These are phyloP conservation scores for Meteorus sp. DNA, from an alignment of 1,140 invertebrate genomes.

Conservation along the genomic window DNA sequence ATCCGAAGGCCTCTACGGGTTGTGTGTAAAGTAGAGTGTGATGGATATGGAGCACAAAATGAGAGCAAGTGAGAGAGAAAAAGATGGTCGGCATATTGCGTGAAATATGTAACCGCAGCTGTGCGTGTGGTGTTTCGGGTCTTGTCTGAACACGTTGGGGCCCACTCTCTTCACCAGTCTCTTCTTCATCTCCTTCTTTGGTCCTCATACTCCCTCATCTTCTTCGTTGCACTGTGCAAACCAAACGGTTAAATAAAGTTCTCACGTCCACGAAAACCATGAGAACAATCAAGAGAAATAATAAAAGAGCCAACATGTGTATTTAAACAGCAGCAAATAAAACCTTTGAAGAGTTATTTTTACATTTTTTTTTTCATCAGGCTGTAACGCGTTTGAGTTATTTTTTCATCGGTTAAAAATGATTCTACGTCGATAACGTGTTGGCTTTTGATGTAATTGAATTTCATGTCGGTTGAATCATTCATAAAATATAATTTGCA, in stretches of 20 bases:
- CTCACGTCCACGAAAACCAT: conserved; percentile 38
- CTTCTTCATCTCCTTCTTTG: conserved; percentile 1
- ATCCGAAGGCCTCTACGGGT: neutral
- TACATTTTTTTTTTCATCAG: too few relatives aligned
- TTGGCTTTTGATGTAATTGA: neutral
- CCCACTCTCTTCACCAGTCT: conserved; percentile 16
- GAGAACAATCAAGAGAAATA: too few relatives aligned
- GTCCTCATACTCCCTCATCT: too few relatives aligned
- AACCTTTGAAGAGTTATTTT: neutral
- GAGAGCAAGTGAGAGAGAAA: conserved; percentile 20
- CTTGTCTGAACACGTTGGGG: too few relatives aligned
- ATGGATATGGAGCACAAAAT: conserved; percentile 22
- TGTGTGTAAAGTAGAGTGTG: conserved; percentile 3
- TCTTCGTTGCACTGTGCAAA: conserved; percentile 4
- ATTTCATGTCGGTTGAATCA: conserved; percentile 9
- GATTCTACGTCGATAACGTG: neutral
- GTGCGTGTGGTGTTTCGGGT: conserved; percentile 49
- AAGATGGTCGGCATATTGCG: conserved; percentile 40
- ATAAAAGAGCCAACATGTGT: too few relatives aligned
- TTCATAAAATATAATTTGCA: conserved; percentile 14
- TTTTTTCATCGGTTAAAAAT: too few relatives aligned
- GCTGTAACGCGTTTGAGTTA: too few relatives aligned
- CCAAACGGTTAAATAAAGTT: conserved; percentile 37
- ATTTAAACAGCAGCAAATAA: neutral
- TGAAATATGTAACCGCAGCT: conserved; percentile 51